A percentile compares a stretch with the other conserved stretches of the same genome.
These are phyloP conservation scores for Arctia plantaginis DNA, from an alignment of 2,888 invertebrate species.

Conservation along the genomic window DNA sequence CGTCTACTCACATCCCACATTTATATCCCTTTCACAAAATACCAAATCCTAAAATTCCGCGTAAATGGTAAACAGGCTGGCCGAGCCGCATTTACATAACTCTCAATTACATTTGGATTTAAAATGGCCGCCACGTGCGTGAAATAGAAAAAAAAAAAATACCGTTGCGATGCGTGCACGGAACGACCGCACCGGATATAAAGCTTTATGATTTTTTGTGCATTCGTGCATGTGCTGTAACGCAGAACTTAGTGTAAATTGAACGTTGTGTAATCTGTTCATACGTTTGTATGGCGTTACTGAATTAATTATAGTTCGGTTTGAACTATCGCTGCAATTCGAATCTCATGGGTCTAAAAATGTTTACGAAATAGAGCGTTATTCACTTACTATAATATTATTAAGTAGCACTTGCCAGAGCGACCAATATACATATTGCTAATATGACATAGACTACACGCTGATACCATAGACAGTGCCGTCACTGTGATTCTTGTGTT, in stretches of 20 bases:
- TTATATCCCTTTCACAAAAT: conserved; percentile 43
- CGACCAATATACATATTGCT: neutral
- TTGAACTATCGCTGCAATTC: neutral
- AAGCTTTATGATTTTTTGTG: conserved; percentile 58
- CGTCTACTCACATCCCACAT: conserved; percentile 32
- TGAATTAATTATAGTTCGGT: neutral
- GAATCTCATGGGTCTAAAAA: neutral
- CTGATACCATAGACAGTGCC: too few relatives aligned
- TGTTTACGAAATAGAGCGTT: neutral
- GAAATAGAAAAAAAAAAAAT: conserved; percentile 66
- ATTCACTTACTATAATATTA: neutral
- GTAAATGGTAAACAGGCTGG: conserved; percentile 55
- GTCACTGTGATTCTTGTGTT: too few relatives aligned
- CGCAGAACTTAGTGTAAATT: conserved; percentile 28
- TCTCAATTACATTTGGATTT: conserved; percentile 71
- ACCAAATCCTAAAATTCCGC: conserved; percentile 49
- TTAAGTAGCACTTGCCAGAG: neutral
- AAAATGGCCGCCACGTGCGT: conserved; percentile 67
- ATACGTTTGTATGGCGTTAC: conserved; percentile 22
- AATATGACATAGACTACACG: too few relatives aligned
- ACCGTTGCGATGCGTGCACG: conserved; percentile 54
- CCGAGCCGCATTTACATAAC: conserved; percentile 65
- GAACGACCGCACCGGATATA: conserved; percentile 53
- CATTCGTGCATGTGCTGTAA: conserved; percentile 45
- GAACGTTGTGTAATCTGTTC: conserved; percentile 28